Percentiles rank a stretch among this genome's conserved stretches.
Conservation (phyloP, 2,113 vertebrate genomes). For the Ursus arctos region DNA sequence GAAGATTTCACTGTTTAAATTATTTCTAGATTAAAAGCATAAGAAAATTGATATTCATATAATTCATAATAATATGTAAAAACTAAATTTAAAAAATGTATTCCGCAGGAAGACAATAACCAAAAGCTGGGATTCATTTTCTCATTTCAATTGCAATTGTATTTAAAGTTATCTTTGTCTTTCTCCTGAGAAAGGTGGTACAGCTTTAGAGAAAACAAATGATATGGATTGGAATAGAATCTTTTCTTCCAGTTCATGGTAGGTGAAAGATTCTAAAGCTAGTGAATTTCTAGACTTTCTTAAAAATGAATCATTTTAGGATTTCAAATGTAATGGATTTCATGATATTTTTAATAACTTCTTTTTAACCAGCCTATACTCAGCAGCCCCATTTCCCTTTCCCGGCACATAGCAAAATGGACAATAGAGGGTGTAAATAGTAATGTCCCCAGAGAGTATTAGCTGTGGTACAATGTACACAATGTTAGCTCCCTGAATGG, state of each 20-base stretch:
- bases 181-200: not conserved
- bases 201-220: not conserved
- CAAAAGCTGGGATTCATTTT: not conserved
- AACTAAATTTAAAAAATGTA: not conserved
- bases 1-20: not conserved
- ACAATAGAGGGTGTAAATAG: not conserved
- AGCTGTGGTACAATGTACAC: not conserved
- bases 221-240: not conserved
- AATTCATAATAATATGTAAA: not conserved
- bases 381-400: not conserved
- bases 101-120: not conserved
- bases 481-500: not conserved
- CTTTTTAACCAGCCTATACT: not conserved
- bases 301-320: not conserved
- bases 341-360: not conserved
- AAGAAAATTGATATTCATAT: not conserved
- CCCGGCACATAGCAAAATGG: not conserved
- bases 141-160: not conserved
- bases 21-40: not conserved
- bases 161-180: not conserved
- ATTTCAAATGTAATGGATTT: not conserved
- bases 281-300: not conserved
- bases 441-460: not conserved
- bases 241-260: not conserved
- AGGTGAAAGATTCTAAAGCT: not conserved